Evolutionary conservation across 2,797 vertebrate species (phyloP).

Genomic region (Rhynchonycteris naso): DNA sequence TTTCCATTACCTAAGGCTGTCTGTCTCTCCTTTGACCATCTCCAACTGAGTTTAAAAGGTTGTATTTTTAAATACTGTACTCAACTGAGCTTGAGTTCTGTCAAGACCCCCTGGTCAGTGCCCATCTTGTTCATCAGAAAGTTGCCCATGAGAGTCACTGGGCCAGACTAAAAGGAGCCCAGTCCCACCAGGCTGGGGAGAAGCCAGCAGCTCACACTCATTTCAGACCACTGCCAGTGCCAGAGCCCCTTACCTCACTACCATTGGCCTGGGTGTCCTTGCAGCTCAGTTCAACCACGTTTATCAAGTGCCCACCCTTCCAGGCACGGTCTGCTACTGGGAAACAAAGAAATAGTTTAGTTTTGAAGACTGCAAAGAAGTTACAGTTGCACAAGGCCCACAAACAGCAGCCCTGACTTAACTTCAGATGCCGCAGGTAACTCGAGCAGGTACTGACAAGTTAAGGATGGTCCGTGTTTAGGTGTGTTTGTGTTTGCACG

Average conservation of each 20-base stretch:
- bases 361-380: neutral
- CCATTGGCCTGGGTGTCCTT: neutral
- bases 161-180: neutral
- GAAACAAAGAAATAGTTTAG: neutral
- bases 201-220: neutral
- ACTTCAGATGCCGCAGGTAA: neutral
- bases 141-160: neutral
- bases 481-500: neutral
- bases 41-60: neutral
- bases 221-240: too few species aligned
- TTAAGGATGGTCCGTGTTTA: neutral
- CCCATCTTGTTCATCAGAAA: neutral
- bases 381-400: neutral
- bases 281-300: neutral
- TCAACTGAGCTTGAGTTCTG: neutral
- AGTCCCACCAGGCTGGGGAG: neutral
- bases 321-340: neutral
- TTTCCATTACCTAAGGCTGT: neutral
- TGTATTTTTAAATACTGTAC: neutral
- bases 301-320: neutral
- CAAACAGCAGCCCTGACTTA: neutral
- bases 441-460: neutral
- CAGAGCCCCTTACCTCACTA: neutral
- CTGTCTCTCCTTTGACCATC: neutral
- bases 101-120: neutral